Base-by-base conservation (phyloP, 2,113 vertebrate genomes). In the Astur gentilis region DNA sequence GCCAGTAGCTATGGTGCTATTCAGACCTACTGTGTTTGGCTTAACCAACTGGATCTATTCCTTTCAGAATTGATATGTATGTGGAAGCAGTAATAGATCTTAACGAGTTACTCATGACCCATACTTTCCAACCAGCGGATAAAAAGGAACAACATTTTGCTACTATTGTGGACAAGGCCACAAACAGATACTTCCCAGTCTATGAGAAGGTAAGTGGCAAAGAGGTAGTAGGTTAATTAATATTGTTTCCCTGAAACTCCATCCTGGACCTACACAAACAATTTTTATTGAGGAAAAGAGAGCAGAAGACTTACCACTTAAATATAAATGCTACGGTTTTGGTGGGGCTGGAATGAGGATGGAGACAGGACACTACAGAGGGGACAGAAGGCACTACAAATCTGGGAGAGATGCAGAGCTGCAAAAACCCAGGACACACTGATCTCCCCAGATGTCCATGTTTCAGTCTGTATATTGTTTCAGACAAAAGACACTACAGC, bases 31-130 rank as follows among this genome's bases (percentile, higher is more conserved):
- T 29, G 15, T 81, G 70, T 78, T 65, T 50, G 44, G 82, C 34
- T 31, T 87, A 66, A 83, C 18, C 69, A 67, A 34, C 23, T 55
- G 32, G 21, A 75, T 65, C 32, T 91, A 3, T 95, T 82, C 16
- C n/a, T 77, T 94, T 49, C 90, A 99, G 99, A 96, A 98, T 99
- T 65, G 98, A 99, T 95, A 99, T 98, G 98, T 99, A 99, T 42
- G 92, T 97, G 22, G 99, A 99, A 86, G 98, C 96, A 50, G 3
- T 96, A 12, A 77, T 71, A 0, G 99, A 99, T 71, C 82, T 98
- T 19, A 98, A 98, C 34, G 98, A 98, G 5, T 85, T 98, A 91
- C 55, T 99, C 1, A 96, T 98, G 90, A 4, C 3, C 0, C 29
- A 97, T 60, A 6, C 22, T 19, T 94, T 98, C 69, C 55, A 60